A percentile compares a stretch with the other conserved stretches of the same genome.
Conservation (phyloP, 2,888 invertebrate species). For the Heliothis peltigera region DNA sequence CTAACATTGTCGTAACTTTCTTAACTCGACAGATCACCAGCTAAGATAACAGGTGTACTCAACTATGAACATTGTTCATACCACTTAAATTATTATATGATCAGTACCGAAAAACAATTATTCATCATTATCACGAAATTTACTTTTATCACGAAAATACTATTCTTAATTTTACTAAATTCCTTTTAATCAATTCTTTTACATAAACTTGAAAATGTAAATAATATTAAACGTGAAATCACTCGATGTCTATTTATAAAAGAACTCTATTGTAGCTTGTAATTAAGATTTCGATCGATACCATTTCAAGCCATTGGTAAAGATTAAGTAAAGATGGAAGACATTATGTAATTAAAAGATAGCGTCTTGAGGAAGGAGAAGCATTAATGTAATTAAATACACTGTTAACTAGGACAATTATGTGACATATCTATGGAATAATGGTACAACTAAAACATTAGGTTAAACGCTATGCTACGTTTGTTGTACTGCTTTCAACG, state of each 20-base stretch:
- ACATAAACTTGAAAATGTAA: conserved; percentile 66
- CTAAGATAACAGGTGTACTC: conserved; percentile 88
- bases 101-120: conserved; percentile 88
- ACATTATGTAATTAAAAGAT: conserved; percentile 73
- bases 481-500: conserved; percentile 55
- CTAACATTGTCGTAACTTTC: conserved; percentile 88
- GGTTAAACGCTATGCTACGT: conserved; percentile 66
- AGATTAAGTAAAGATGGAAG: conserved; percentile 76
- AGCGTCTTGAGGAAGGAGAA: conserved; percentile 62
- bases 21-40: conserved; percentile 88
- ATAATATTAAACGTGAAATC: conserved; percentile 61
- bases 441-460: conserved; percentile 62
- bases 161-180: conserved; percentile 87
- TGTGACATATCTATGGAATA: conserved; percentile 62
- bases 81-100: conserved; percentile 86
- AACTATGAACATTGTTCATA: conserved; percentile 88
- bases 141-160: conserved; percentile 88
- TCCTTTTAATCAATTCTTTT: conserved; percentile 85
- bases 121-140: conserved; percentile 88
- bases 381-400: conserved; percentile 51
- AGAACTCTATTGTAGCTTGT: conserved; percentile 66
- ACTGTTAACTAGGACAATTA: conserved; percentile 38
- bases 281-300: conserved; percentile 64
- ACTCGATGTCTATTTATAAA: conserved; percentile 66
- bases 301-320: conserved; percentile 64